Evolutionary conservation across 2,113 vertebrate species (phyloP).

Genomic region (Lamprologus speciosus): DNA sequence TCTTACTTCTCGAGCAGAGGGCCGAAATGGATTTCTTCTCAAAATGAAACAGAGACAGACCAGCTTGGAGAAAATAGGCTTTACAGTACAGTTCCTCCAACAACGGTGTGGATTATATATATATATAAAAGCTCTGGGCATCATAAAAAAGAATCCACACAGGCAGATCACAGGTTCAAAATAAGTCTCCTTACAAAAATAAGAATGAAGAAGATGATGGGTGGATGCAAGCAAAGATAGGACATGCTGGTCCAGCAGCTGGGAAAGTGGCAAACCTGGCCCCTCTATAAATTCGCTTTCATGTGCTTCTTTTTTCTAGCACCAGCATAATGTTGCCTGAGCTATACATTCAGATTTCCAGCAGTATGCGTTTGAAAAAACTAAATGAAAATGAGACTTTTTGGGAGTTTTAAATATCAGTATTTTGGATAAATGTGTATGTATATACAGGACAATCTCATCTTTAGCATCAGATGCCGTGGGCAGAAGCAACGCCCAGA

Average conservation of each 20-base stretch:
- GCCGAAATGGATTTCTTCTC: slow-evolving; percentile 10
- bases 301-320: neutral
- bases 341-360: neutral
- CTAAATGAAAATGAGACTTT: neutral
- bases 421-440: neutral
- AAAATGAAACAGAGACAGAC: slow-evolving; percentile 5
- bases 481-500: neutral
- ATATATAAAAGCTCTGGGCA: neutral
- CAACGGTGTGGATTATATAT: neutral
- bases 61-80: neutral
- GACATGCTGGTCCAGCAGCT: neutral
- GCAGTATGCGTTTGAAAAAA: neutral
- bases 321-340: neutral
- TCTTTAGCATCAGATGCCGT: neutral
- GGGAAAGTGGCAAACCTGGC: neutral
- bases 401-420: neutral
- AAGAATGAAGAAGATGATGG: neutral
- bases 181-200: neutral
- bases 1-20: neutral
- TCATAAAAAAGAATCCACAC: neutral
- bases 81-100: neutral
- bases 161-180: neutral
- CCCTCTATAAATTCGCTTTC: neutral
- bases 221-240: neutral
- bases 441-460: neutral